Percentiles rank a stretch among this genome's conserved stretches.
phyloP scores from a whole-genome alignment of 2,113 vertebrate species.

The Pterophyllum scalare region DNA sequence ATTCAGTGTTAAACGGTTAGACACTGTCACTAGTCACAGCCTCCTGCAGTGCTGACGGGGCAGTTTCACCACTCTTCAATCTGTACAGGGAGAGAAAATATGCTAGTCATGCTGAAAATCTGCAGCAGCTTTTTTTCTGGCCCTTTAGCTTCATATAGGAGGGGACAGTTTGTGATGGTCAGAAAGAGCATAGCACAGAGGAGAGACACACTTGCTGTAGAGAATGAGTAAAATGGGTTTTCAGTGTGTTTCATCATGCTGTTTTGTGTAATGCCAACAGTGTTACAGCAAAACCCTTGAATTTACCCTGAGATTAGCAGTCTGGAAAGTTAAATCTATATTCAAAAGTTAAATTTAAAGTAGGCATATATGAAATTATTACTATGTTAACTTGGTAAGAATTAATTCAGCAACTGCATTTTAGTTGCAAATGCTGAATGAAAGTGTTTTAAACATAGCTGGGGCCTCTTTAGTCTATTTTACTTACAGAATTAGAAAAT shows the following conservation, averaged over 20 bases:
- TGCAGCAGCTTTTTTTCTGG: not conserved
- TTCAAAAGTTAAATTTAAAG: not conserved
- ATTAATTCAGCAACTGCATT: not conserved
- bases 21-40: constrained; percentile 38
- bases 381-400: not conserved
- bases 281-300: constrained; percentile 12
- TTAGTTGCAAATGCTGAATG: not conserved
- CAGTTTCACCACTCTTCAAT: constrained; percentile 56
- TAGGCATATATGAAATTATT: not conserved
- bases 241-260: constrained; percentile 54
- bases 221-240: constrained; percentile 39
- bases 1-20: constrained; percentile 49
- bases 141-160: not conserved
- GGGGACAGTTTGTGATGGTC: constrained; percentile 28
- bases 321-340: not conserved
- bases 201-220: constrained; percentile 10
- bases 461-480: not conserved
- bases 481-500: not conserved
- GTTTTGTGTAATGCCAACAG: constrained; percentile 1
- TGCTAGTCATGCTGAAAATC: constrained; percentile 4
- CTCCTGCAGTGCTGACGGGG: constrained; percentile 44
- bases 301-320: not conserved
- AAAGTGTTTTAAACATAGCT: not conserved
- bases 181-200: not conserved
- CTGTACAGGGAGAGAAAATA: constrained; percentile 18